Evolutionary conservation across 2,797 vertebrate genomes (phyloP).

Genomic region (Gymnopithys bicolor): DNA sequence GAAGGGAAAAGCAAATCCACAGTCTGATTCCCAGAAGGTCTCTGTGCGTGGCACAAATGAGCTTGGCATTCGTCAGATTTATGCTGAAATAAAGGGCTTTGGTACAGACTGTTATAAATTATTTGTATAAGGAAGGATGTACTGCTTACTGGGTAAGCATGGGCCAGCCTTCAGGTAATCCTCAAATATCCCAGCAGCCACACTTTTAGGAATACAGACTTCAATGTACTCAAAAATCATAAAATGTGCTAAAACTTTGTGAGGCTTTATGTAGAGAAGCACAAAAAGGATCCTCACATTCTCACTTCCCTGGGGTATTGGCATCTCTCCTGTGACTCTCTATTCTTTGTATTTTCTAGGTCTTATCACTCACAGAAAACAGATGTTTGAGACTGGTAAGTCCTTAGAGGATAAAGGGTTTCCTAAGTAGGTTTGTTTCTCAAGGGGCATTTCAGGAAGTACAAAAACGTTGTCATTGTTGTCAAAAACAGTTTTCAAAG

Average conservation of each 20-base stretch:
- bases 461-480: neutral
- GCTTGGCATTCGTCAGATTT: neutral
- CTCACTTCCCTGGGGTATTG: neutral
- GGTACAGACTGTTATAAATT: neutral
- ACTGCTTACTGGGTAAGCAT: neutral
- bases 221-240: neutral
- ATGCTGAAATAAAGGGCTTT: neutral
- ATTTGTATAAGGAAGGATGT: neutral
- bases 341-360: neutral
- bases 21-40: neutral
- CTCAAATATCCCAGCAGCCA: neutral
- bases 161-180: neutral
- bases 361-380: neutral
- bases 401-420: neutral
- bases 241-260: accelerated
- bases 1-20: neutral
- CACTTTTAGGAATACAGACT: neutral
- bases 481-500: conserved; percentile 4
- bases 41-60: neutral
- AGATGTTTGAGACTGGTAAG: neutral
- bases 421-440: neutral
- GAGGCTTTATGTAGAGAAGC: neutral
- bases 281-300: neutral
- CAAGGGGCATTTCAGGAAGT: neutral
- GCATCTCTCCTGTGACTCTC: neutral